Percentiles rank a stretch among this genome's conserved stretches.
phyloP scores from a whole-genome alignment of 1,140 invertebrate species.

The Berghia stephanieae region DNA sequence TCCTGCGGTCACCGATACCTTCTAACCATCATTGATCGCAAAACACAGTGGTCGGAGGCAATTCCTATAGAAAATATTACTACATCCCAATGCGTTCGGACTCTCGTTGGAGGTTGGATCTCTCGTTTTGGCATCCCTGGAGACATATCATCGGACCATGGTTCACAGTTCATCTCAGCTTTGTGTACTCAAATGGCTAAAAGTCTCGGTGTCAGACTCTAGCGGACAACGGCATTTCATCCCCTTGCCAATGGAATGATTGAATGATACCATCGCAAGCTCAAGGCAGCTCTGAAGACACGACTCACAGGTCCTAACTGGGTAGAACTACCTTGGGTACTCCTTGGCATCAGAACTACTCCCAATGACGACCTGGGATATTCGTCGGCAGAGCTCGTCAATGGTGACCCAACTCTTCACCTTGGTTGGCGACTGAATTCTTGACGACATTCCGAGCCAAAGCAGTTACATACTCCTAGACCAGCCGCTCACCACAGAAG shows the following conservation, averaged over 20 bases:
- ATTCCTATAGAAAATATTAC: slow-evolving; percentile 65
- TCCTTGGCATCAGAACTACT: slow-evolving; percentile 24
- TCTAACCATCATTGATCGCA: slow-evolving; percentile 36
- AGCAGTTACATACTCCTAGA: too few species aligned
- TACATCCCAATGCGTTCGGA: slow-evolving; percentile 49
- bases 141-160: slow-evolving; percentile 63
- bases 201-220: neutral
- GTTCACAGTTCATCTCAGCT: slow-evolving; percentile 60
- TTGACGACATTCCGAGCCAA: too few species aligned
- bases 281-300: slow-evolving; percentile 29
- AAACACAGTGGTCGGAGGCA: slow-evolving; percentile 62
- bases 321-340: slow-evolving; percentile 17
- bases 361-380: slow-evolving; percentile 20
- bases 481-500: too few species aligned
- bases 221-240: slow-evolving; percentile 28
- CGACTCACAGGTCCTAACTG: neutral
- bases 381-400: slow-evolving; percentile 29
- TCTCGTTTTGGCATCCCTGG: slow-evolving; percentile 52
- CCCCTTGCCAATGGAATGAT: slow-evolving; percentile 31
- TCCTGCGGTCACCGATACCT: too few species aligned
- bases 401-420: too few species aligned
- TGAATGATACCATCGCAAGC: slow-evolving; percentile 31
- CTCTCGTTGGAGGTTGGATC: slow-evolving; percentile 61
- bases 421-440: too few species aligned
- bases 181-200: slow-evolving; percentile 19